Base-by-base conservation (phyloP, 2,113 vertebrate genomes). In the Coregonus clupeaformis region DNA sequence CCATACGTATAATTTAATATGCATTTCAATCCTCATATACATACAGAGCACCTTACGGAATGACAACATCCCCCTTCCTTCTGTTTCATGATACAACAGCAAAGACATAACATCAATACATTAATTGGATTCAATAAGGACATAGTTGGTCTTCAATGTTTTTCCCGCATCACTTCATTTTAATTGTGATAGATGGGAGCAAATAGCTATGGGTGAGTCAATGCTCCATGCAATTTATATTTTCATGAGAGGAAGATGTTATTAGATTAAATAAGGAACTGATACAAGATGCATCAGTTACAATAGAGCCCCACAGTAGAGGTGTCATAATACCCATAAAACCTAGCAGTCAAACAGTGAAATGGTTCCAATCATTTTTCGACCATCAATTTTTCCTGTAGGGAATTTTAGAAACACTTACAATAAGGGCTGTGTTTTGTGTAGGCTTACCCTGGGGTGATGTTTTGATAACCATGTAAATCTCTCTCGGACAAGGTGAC, bases 171-270 rank as follows among this genome's bases (percentile, higher is more conserved):
- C 4, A n/a, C 77, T 82, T 74, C 7, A 70, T 67, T 47, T 59
- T 1, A 42, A 42, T 42, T 42, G 32, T 64, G 76, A 85, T 82
- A 77, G 84, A 73, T 83, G 76, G 87, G 74, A 78, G 82, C 78
- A 76, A 72, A 89, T 72, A 82, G 2, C 45, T 42, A 84, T 84
- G 84, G 86, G 59, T 69, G 62, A 79, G 74, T 88, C 81, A 83
- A 84, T 55, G 78, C 55, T 73, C 74, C 82, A 64, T 52, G 68
- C 69, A 77, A 55, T 75, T 49, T 16, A 36, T 42, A 11, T 52
- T 52, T 52, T 42, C 14, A 52, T 5, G 49, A 52, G 36, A 9
- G 62, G n/a, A 20, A 36, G 67, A 76, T 62, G 78, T 73, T 42
- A 59, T 32, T 36, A 36, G 36, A 12, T 42, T 9, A 42, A 42